Percentiles rank a stretch among this genome's conserved stretches.
Evolutionary conservation across 2,797 vertebrate species (phyloP).

Genomic region (Sylvia borin): DNA sequence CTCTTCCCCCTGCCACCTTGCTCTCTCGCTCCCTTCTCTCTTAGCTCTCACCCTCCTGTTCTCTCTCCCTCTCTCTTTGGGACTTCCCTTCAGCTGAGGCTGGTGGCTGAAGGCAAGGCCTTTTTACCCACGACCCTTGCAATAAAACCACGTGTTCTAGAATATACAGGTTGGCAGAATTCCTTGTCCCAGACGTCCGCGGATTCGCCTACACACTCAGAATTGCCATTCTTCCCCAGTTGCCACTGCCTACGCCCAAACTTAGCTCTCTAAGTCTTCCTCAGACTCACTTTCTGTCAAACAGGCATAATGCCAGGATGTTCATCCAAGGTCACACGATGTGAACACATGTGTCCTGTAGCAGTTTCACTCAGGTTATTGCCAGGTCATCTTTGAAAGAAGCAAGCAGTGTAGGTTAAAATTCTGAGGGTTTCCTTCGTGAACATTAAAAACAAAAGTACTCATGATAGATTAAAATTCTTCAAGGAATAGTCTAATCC

Average conservation of each 20-base stretch:
- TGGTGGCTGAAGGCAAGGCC: too few relatives aligned
- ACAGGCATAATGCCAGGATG: background rate
- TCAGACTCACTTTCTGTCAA: background rate
- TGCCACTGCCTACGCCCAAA: fast-evolving
- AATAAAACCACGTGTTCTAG: too few relatives aligned
- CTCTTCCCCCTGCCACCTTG: too few relatives aligned
- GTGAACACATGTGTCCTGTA: background rate
- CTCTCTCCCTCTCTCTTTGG: too few relatives aligned
- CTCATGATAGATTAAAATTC: background rate
- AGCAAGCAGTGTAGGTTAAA: background rate
- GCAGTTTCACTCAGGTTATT: background rate
- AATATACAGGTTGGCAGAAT: too few relatives aligned
- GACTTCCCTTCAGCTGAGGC: too few relatives aligned
- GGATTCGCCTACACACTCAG: too few relatives aligned
- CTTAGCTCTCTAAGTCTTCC: background rate
- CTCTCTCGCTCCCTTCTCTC: too few relatives aligned
- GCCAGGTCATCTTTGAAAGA: background rate
- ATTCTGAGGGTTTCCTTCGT: background rate
- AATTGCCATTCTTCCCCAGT: background rate
- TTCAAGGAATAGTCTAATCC: background rate
- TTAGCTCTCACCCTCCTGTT: too few relatives aligned
- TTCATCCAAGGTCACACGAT: background rate
- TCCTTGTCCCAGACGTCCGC: too few relatives aligned
- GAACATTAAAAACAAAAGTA: background rate
- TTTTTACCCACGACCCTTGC: too few relatives aligned